Evolutionary conservation across 2,113 vertebrate genomes (phyloP), one percentile per base, ranked within the genome.

Genomic region (Xenus cinereus): DNA sequence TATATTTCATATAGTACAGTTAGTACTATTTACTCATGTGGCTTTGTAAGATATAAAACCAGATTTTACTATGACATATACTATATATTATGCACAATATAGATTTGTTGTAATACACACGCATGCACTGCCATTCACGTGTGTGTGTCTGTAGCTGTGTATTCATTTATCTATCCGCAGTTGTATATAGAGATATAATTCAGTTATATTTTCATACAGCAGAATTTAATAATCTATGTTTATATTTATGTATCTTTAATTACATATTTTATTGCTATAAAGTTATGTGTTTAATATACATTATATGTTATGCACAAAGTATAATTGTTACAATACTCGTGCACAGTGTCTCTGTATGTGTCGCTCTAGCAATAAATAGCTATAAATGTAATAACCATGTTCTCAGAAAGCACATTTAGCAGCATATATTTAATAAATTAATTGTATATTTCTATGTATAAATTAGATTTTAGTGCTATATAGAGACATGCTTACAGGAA

Each of bases 61-160:
- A 35, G 7, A 24, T 33, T 32, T 37, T 50, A 33, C 41, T 68
- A 6, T 8, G 26, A 53, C 45, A 20, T 46, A 5, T 19, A 6
- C 23, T 41, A 6, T 33, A 23, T 23, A 11, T 41, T n/a, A 32
- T 4, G 11, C 51, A 53, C 9, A 37, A 51, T 73, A 26, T 4
- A 7, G 8, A 10, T 33, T 37, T 53, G 3, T 33, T 19, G 0
- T 6, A 13, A 21, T 24, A 22, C 28, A 28, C 14, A 37, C 51
- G 0, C 3, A 1, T 6, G 8, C 33, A 7, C 51, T 5, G 26
- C 13, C 5, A 12, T 37, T n/a, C 33, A 8, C 12, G 2, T 1
- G 26, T 2, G 26, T 2, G 27, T 30, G 23, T 3, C 20, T 14
- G 2, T 4, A 33, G 2, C 9, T 5, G 15, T 8, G 8, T 7